These are phyloP conservation scores for Diogma glabrata DNA, from an alignment of 2,888 invertebrate genomes.

Conservation along the genomic window DNA sequence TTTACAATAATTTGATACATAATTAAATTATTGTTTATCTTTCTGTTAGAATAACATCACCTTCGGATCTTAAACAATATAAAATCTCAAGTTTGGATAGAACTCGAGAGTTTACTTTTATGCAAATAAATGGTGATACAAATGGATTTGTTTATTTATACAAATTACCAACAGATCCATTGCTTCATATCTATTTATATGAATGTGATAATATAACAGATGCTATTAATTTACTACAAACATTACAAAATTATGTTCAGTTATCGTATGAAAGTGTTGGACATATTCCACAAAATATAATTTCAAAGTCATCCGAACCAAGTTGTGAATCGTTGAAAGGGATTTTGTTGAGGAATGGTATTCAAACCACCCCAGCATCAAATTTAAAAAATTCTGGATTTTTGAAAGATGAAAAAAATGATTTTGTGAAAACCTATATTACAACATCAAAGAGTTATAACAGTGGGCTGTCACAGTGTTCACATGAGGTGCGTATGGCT, in stretches of 20 bases:
- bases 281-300: constrained; percentile 34
- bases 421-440: constrained; percentile 33
- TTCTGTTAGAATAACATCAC: constrained; percentile 1
- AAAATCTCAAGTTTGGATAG: constrained; percentile 1
- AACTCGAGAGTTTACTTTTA: constrained; percentile 25
- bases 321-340: constrained; percentile 23
- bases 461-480: constrained; percentile 32
- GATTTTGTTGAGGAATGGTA: constrained; percentile 19
- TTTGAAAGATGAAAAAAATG: constrained; percentile 33
- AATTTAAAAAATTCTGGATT: constrained; percentile 34
- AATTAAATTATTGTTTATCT: not conserved
- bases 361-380: constrained; percentile 34
- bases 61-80: too few species aligned
- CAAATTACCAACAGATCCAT: constrained; percentile 57
- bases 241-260: constrained; percentile 4
- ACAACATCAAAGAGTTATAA: constrained; percentile 36
- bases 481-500: too few species aligned
- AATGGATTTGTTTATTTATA: constrained; percentile 61
- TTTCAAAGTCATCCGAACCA: constrained; percentile 20
- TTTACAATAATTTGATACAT: not conserved
- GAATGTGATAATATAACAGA: constrained; percentile 51
- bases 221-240: constrained; percentile 42
- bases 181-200: constrained; percentile 64
- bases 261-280: constrained; percentile 25
- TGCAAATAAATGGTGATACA: constrained; percentile 40